Conservation (phyloP, 2,888 invertebrate species). For the Bruchidius siliquastri region DNA sequence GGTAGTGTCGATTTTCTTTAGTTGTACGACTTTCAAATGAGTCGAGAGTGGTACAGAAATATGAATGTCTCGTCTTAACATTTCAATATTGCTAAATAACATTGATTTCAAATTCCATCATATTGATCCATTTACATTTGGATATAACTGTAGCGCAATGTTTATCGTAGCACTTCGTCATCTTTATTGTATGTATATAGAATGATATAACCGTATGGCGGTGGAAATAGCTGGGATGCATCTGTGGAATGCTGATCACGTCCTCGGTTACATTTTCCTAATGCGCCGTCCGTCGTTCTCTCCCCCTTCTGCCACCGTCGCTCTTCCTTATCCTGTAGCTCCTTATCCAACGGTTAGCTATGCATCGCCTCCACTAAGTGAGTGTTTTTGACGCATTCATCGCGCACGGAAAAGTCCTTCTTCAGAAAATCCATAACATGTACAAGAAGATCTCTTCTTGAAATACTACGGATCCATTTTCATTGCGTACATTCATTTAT, state of each 20-base stretch:
- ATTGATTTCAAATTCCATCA: too few relatives aligned
- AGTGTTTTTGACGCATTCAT: conserved; percentile 43
- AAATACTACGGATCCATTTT: not conserved
- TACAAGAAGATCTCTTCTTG: not conserved
- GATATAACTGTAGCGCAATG: not conserved
- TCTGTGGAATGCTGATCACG: not conserved
- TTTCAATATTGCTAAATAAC: too few relatives aligned
- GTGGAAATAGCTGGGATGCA: not conserved
- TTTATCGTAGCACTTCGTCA: not conserved
- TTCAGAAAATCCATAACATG: too few relatives aligned
- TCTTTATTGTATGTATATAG: not conserved
- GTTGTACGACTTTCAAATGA: too few relatives aligned
- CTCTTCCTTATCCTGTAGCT: not conserved
- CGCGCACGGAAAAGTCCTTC: conserved; percentile 36
- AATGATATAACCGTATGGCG: not conserved
- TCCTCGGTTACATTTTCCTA: not conserved
- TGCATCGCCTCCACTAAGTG: conserved; percentile 41
- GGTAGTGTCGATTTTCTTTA: too few relatives aligned
- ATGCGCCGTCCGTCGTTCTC: not conserved
- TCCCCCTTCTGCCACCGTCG: not conserved
- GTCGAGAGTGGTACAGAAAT: too few relatives aligned
- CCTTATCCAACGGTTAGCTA: conserved; percentile 35
- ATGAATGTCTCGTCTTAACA: too few relatives aligned
- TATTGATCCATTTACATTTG: not conserved
- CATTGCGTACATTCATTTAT: too few relatives aligned